These are phyloP conservation scores for Drosophila kohkoa DNA, from an alignment of 1,140 invertebrate species.

Conservation along the genomic window DNA sequence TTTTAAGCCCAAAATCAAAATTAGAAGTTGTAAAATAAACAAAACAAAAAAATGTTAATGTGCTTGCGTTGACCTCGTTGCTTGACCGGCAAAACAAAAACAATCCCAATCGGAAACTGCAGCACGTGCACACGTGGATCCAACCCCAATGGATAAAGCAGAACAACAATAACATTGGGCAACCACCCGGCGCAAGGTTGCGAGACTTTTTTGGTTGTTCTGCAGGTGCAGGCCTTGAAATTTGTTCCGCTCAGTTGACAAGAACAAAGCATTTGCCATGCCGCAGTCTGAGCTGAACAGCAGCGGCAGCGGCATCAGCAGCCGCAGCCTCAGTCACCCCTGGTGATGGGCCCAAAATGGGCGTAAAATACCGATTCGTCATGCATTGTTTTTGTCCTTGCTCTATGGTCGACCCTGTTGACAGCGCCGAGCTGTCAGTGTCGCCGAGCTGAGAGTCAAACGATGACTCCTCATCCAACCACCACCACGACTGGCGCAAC, in stretches of 20 bases:
- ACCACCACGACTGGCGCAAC: conserved; percentile 2
- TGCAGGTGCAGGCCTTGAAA: conserved; percentile 82
- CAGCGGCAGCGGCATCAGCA: conserved; percentile 28
- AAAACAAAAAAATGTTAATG: conserved; percentile 69
- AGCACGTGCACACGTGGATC: conserved; percentile 47
- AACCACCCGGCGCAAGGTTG: conserved; percentile 56
- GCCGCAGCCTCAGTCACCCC: conserved; percentile 40
- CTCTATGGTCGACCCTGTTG: conserved; percentile 50
- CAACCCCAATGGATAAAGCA: conserved; percentile 11
- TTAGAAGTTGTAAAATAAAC: conserved; percentile 81
- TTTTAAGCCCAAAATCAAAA: conserved; percentile 83
- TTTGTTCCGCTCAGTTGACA: conserved; percentile 82
- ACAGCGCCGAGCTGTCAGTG: conserved; percentile 56
- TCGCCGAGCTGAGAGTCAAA: conserved; percentile 11
- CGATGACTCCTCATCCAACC: conserved; percentile 14
- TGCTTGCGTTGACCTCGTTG: conserved; percentile 45
- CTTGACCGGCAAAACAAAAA: conserved; percentile 9
- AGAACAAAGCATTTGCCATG: conserved; percentile 65
- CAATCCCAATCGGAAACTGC: conserved; percentile 9
- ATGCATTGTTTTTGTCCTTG: conserved; percentile 75
- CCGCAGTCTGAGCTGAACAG: conserved; percentile 13
- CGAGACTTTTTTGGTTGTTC: conserved; percentile 44
- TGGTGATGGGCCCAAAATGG: conserved; percentile 50
- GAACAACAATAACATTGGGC: neutral
- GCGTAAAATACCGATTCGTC: conserved; percentile 83